Evolutionary conservation across 2,888 invertebrate genomes (phyloP).

Genomic region (Aelia acuminata): DNA sequence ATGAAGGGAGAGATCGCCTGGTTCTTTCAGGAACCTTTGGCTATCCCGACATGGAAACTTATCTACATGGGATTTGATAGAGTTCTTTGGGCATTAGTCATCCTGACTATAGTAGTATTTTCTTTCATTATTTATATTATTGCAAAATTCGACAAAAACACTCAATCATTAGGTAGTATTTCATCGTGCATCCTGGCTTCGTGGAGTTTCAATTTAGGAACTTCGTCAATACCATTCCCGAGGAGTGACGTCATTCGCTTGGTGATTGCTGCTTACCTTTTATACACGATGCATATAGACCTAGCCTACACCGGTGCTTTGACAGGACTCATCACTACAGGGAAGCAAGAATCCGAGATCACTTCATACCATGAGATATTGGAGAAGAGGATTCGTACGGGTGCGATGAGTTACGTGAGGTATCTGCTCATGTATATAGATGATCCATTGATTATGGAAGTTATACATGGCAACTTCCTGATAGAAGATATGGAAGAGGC

Average conservation of each 20-base stretch:
- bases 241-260: background rate
- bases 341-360: background rate
- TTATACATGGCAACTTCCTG: background rate
- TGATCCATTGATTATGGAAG: background rate
- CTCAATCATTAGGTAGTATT: background rate
- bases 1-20: background rate
- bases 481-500: background rate
- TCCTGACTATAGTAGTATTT: background rate
- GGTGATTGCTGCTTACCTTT: background rate
- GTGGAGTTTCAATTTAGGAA: constrained; percentile 1
- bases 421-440: background rate
- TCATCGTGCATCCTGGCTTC: background rate
- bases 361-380: background rate
- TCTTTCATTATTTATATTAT: background rate
- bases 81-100: background rate
- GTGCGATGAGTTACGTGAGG: background rate
- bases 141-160: background rate
- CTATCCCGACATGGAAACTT: constrained; percentile 25
- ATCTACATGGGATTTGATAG: constrained; percentile 13
- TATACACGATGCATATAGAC: constrained; percentile 27
- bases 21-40: constrained; percentile 6
- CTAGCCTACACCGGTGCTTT: constrained; percentile 21
- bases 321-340: constrained; percentile 9
- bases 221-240: background rate
- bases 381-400: background rate